Evolutionary conservation across 2,113 vertebrate genomes (phyloP).

Genomic region (Silurus meridionalis): DNA sequence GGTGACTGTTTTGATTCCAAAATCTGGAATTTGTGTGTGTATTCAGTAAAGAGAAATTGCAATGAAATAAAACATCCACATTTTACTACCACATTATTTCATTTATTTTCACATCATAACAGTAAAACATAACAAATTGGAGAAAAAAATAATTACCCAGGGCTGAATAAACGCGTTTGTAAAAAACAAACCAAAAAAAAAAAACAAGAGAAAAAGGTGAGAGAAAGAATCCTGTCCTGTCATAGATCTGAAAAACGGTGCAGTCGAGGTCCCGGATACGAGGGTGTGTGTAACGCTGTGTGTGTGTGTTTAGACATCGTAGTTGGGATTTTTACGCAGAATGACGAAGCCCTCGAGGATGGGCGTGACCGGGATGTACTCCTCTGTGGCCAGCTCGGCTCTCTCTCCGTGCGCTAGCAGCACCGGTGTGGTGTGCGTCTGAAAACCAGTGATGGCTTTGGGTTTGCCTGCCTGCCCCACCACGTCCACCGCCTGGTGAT

Average conservation of each 20-base stretch:
- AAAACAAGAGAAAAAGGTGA: slow-evolving; percentile 24
- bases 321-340: slow-evolving; percentile 96
- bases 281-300: neutral
- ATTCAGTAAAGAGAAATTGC: neutral
- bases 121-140: slow-evolving; percentile 65
- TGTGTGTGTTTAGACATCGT: slow-evolving; percentile 75
- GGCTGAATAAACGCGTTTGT: slow-evolving; percentile 54
- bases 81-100: slow-evolving; percentile 52
- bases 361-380: slow-evolving; percentile 91
- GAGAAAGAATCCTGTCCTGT: slow-evolving; percentile 25
- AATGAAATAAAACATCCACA: neutral
- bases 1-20: too few relatives aligned
- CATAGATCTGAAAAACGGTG: neutral
- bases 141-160: slow-evolving; percentile 51
- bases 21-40: neutral
- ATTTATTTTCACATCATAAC: slow-evolving; percentile 63
- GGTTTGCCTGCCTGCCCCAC: slow-evolving; percentile 97
- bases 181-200: slow-evolving; percentile 49
- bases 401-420: slow-evolving; percentile 92
- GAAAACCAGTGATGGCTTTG: slow-evolving; percentile 98
- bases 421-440: slow-evolving; percentile 98
- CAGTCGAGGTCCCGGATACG: slow-evolving; percentile 35
- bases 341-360: slow-evolving; percentile 98
- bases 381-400: slow-evolving; percentile 95
- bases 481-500: slow-evolving; percentile 89